phyloP scores from a whole-genome alignment of 1,140 invertebrate species.

The Calephelis nemesis region DNA sequence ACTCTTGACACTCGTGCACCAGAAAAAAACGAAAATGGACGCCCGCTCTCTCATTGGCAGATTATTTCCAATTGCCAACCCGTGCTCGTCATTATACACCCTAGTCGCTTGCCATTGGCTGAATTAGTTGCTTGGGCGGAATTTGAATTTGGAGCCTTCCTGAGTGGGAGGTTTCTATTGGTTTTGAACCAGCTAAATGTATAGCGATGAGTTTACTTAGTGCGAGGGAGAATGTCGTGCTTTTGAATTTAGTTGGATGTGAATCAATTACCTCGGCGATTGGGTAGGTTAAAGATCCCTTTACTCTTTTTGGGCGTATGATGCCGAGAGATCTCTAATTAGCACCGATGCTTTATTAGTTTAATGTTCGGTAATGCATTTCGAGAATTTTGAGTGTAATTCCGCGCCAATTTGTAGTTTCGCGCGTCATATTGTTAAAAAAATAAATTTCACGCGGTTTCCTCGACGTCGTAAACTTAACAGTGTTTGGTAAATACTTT shows the following conservation, averaged over 20 bases:
- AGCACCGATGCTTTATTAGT: conserved; percentile 71
- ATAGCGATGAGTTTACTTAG: conserved; percentile 38
- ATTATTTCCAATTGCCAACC: conserved; percentile 39
- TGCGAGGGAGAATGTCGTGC: conserved; percentile 33
- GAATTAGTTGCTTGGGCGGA: conserved; percentile 45
- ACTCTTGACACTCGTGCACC: conserved; percentile 37
- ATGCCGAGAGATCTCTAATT: conserved; percentile 66
- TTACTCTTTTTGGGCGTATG: conserved; percentile 47
- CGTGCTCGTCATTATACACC: conserved; percentile 33
- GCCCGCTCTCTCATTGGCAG: conserved; percentile 50
- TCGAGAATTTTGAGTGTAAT: conserved; percentile 39
- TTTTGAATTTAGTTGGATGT: conserved; percentile 58
- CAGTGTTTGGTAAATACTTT: conserved; percentile 71
- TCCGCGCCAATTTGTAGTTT: conserved; percentile 18
- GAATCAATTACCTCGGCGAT: conserved; percentile 67
- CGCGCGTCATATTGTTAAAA: conserved; percentile 46
- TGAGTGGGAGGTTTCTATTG: conserved; percentile 57
- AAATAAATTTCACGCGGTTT: conserved; percentile 67
- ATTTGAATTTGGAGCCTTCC: conserved; percentile 67
- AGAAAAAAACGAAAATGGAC: conserved; percentile 60
- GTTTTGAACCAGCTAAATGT: conserved; percentile 57
- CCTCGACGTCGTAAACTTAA: conserved; percentile 63
- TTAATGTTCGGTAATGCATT: conserved; percentile 61
- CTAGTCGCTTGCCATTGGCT: conserved; percentile 44
- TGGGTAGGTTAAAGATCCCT: conserved; percentile 49